A percentile compares a stretch with the other conserved stretches of the same genome.
Evolutionary conservation across 1,140 invertebrate genomes (phyloP).

Genomic region (Pantala flavescens): DNA sequence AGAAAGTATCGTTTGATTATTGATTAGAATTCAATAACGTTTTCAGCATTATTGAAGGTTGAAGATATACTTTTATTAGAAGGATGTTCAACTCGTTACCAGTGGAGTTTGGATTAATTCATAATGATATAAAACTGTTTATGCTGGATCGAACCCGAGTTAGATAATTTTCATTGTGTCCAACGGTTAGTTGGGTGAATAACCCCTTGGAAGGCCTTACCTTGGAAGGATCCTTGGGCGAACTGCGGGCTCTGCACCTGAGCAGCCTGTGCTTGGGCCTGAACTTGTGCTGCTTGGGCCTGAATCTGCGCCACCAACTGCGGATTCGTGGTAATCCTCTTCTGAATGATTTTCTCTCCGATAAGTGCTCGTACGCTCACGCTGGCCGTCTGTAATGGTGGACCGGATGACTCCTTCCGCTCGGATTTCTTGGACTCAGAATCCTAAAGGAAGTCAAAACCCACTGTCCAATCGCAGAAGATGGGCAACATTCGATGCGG

Average conservation of each 20-base stretch:
- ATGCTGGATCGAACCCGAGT: too few relatives aligned
- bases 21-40: too few relatives aligned
- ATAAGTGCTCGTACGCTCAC: conserved; percentile 77
- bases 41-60: too few relatives aligned
- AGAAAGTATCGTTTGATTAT: too few relatives aligned
- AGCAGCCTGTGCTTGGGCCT: background rate
- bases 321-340: conserved; percentile 49
- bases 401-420: conserved; percentile 67
- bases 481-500: conserved; percentile 28
- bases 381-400: conserved; percentile 76
- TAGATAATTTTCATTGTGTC: too few relatives aligned
- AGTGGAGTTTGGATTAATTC: too few relatives aligned
- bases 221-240: background rate
- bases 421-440: conserved; percentile 74
- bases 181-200: too few relatives aligned
- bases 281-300: conserved; percentile 14
- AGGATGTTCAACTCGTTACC: too few relatives aligned
- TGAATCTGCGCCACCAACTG: conserved; percentile 19
- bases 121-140: too few relatives aligned
- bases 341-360: conserved; percentile 85
- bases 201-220: too few relatives aligned
- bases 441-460: conserved; percentile 43
- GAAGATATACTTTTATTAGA: too few relatives aligned
- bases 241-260: conserved; percentile 11
- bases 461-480: conserved; percentile 18